Evolutionary conservation across 2,888 invertebrate species (phyloP).

Genomic region (Hofmannophila pseudospretella): DNA sequence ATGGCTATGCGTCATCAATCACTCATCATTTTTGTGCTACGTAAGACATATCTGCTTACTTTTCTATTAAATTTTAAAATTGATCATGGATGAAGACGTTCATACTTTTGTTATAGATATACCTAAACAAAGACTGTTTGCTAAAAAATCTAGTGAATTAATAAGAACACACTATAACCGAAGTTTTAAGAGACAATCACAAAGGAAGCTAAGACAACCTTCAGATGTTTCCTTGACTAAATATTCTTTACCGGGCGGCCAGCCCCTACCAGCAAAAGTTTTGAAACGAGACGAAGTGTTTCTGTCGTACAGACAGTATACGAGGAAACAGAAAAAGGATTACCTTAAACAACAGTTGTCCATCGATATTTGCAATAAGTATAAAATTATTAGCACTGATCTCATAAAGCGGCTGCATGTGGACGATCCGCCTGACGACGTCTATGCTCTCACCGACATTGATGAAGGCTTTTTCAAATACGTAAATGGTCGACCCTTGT

Average conservation of each 20-base stretch:
- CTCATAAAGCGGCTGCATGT: slow-evolving; percentile 34
- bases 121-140: slow-evolving; percentile 25
- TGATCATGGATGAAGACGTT: slow-evolving; percentile 18
- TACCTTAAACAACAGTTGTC: slow-evolving; percentile 29
- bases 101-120: slow-evolving; percentile 34
- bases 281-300: slow-evolving; percentile 39
- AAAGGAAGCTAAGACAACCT: slow-evolving; percentile 18
- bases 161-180: slow-evolving; percentile 19
- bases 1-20: slow-evolving; percentile 19
- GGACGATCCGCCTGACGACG: slow-evolving; percentile 31
- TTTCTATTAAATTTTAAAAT: neutral
- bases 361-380: slow-evolving; percentile 36
- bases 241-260: slow-evolving; percentile 27
- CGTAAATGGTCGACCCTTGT: slow-evolving; percentile 32
- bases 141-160: slow-evolving; percentile 12
- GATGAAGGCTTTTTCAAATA: slow-evolving; percentile 43
- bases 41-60: too few relatives aligned
- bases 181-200: slow-evolving; percentile 7
- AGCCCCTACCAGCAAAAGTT: slow-evolving; percentile 26
- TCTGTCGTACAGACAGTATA: slow-evolving; percentile 41
- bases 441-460: slow-evolving; percentile 37
- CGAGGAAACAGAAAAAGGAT: slow-evolving; percentile 33
- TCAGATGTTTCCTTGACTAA: slow-evolving; percentile 22
- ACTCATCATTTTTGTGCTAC: too few relatives aligned
- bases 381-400: slow-evolving; percentile 42